A percentile compares a stretch with the other conserved stretches of the same genome.
Evolutionary conservation across 2,797 vertebrate genomes (phyloP).

Genomic region (Platalea minor): DNA sequence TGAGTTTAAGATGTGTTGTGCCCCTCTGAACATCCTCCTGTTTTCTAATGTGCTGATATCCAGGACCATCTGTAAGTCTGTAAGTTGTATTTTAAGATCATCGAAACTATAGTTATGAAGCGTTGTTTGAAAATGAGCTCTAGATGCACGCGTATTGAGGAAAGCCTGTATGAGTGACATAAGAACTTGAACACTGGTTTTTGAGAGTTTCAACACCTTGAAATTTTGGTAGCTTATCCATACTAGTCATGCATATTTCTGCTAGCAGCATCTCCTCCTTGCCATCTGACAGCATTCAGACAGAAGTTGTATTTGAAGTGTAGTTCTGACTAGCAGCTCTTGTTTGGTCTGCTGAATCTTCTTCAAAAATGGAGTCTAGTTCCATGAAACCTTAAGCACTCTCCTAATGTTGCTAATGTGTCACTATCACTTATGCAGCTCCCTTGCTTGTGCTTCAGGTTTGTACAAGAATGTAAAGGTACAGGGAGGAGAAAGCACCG

Average conservation of each 20-base stretch:
- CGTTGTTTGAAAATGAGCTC: neutral
- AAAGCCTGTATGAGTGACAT: neutral
- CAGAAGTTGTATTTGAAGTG: neutral
- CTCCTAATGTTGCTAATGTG: neutral
- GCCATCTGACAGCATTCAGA: neutral
- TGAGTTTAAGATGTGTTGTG: neutral
- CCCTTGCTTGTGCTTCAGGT: neutral
- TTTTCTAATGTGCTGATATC: neutral
- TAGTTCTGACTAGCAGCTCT: neutral
- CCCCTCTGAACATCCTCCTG: neutral
- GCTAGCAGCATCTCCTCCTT: neutral
- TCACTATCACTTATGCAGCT: neutral
- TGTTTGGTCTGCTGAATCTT: neutral
- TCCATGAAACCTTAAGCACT: neutral
- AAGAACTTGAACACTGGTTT: neutral
- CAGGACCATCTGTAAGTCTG: neutral
- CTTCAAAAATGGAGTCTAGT: neutral
- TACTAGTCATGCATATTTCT: neutral
- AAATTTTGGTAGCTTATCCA: rapidly evolving
- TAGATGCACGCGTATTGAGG: neutral
- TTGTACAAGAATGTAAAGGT: neutral
- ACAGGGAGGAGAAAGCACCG: neutral
- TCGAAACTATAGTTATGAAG: neutral
- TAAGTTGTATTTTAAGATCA: neutral
- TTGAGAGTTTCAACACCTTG: neutral